Conservation (phyloP, 2,113 vertebrate genomes). For the Colius striatus region DNA sequence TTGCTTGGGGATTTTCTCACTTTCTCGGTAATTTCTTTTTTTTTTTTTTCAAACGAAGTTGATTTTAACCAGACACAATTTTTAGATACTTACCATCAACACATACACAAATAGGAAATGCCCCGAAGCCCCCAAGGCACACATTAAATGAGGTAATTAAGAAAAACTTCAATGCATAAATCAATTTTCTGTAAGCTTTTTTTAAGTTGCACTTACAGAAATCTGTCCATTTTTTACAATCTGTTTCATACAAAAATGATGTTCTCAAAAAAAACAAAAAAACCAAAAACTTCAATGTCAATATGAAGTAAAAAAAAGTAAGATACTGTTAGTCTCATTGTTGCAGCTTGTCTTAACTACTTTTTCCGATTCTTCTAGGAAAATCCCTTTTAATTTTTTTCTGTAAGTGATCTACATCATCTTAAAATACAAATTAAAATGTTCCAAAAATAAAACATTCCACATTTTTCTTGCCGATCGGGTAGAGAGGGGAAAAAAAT, state of each 20-base stretch:
- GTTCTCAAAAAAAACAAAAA: neutral
- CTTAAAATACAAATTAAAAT: neutral
- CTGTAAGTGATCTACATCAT: neutral
- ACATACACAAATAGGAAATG: neutral
- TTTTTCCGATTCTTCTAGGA: neutral
- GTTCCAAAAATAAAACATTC: neutral
- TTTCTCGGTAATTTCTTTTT: constrained; percentile 14
- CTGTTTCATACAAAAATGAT: neutral
- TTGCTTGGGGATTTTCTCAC: neutral
- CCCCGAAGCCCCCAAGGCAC: neutral
- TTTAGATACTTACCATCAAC: neutral
- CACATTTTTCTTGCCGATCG: neutral
- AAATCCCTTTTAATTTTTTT: neutral
- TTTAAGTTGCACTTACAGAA: neutral
- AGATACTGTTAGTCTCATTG: neutral
- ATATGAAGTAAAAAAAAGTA: neutral
- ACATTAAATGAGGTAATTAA: constrained; percentile 1
- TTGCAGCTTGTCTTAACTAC: neutral
- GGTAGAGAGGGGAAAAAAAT: no score
- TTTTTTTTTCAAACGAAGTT: neutral
- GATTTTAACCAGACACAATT: constrained; percentile 34
- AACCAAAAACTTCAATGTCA: neutral
- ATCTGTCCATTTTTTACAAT: neutral
- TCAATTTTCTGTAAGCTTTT: neutral
- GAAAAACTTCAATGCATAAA: neutral